Conservation (phyloP, 2,113 vertebrate genomes). For the Morone saxatilis region DNA sequence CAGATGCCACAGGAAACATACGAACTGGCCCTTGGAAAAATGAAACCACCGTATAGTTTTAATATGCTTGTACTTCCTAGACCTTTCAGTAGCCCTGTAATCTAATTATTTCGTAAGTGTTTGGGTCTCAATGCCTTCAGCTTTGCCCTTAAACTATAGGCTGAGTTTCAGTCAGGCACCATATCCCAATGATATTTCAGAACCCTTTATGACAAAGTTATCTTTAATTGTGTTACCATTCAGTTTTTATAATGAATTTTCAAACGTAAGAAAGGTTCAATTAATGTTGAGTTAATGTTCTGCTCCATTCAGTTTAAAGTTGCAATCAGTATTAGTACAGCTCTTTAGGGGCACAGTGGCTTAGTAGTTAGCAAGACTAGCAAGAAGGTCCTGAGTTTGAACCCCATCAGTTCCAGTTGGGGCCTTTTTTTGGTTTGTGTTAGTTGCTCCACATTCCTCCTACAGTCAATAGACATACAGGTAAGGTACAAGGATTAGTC, state of each 20-base stretch:
- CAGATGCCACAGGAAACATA: conserved; percentile 92
- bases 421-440: not conserved
- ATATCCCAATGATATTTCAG: conserved; percentile 2
- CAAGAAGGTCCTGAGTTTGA: not conserved
- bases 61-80: conserved; percentile 29
- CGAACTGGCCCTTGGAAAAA: conserved; percentile 98
- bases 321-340: conserved; percentile 30
- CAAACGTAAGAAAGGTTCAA: not conserved
- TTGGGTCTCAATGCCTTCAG: conserved; percentile 56
- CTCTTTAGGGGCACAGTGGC: not conserved
- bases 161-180: conserved; percentile 13
- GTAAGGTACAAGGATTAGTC: not conserved
- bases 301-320: conserved; percentile 39
- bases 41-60: conserved; percentile 95
- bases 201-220: conserved; percentile 35
- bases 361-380: not conserved
- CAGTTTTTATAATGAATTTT: conserved; percentile 21
- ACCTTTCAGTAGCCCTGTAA: conserved; percentile 45
- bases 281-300: not conserved
- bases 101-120: conserved; percentile 35
- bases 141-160: conserved; percentile 42
- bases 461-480: not conserved
- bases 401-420: not conserved
- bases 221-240: conserved; percentile 15
- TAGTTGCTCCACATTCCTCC: not conserved